Evolutionary conservation across 2,888 invertebrate species (phyloP), one percentile per base, ranked within the genome.

Genomic region (Cephus pulcher): DNA sequence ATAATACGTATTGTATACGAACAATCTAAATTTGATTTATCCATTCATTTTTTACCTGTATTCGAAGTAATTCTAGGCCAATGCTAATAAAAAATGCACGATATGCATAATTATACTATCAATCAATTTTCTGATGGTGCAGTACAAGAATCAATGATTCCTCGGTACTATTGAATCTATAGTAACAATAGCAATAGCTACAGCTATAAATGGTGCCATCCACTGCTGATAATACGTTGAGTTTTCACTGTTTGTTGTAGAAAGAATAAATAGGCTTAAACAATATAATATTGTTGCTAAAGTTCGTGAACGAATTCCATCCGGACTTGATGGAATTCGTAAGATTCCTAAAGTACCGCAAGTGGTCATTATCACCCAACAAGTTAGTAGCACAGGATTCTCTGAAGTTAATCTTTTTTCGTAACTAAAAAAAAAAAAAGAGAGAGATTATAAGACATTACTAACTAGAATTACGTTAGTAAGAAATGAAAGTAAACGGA

Each of bases 141-240:
- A 23, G 23, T 23, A 23, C 9, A 56, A 2, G 1, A 56, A 56
- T 56, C 23, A 56, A 56, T 23, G 23, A 56, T 23, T 23, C 2
- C 1, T 37, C 74, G 82, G 79, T 73, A 84, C 82, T 12, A 87
- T 35, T 12, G 84, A 84, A 84, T 87, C 83, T 75, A 89, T 40
- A 35, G 86, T 81, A 78, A 90, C 81, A 32, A 88, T 79, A 56
- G 79, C 77, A 33, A 87, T 73, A 12, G 82, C 78, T 56, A 81
- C 40, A 11, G 90, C 87, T 12, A 89, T 81, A 56, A 86, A 76
- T 4, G 90, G 90, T 75, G 91, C 88, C 78, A 91, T 88, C 78
- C 80, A 88, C 87, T 89, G 90, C 74, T 90, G 89, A 83, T 89
- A 89, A 81, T 88, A 85, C 4, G 85, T 81, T n/a, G 88, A 85